These are phyloP conservation scores for Sparus aurata DNA, from an alignment of 2,797 vertebrate genomes.

Conservation along the genomic window DNA sequence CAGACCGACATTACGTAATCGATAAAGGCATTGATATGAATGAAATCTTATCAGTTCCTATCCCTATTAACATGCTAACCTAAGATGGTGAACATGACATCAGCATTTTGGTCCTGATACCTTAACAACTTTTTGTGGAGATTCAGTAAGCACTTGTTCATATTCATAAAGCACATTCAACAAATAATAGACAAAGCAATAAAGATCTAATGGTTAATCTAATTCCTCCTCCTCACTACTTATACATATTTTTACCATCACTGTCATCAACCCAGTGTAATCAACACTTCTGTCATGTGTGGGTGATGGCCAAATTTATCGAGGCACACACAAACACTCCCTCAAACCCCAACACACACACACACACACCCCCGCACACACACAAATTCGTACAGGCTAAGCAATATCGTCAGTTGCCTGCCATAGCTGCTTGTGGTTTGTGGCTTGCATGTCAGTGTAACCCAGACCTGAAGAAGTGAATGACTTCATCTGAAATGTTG, in stretches of 20 bases:
- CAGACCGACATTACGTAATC: too few relatives aligned
- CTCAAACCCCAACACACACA: neutral
- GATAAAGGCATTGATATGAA: too few relatives aligned
- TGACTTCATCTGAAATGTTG: slow-evolving; percentile 52
- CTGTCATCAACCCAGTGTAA: slow-evolving; percentile 11
- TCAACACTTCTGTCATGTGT: slow-evolving; percentile 18
- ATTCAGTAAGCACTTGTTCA: neutral
- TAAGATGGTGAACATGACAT: neutral
- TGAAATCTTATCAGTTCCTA: too few relatives aligned
- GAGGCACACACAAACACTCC: neutral
- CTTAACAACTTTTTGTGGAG: neutral
- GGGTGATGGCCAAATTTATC: slow-evolving; percentile 11
- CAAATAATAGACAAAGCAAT: neutral
- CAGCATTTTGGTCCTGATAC: too few relatives aligned
- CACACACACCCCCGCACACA: neutral
- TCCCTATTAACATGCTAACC: neutral
- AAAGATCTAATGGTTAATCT: neutral
- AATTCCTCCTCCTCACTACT: slow-evolving; percentile 4
- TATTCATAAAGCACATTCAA: neutral
- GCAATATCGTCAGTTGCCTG: neutral
- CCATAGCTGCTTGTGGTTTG: neutral
- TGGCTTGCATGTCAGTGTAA: slow-evolving; percentile 39
- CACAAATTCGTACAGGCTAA: neutral
- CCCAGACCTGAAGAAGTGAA: slow-evolving; percentile 41
- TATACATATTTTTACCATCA: slow-evolving; percentile 21